Evolutionary conservation across 2,113 vertebrate species (phyloP).

Genomic region (Okapia johnstoni): DNA sequence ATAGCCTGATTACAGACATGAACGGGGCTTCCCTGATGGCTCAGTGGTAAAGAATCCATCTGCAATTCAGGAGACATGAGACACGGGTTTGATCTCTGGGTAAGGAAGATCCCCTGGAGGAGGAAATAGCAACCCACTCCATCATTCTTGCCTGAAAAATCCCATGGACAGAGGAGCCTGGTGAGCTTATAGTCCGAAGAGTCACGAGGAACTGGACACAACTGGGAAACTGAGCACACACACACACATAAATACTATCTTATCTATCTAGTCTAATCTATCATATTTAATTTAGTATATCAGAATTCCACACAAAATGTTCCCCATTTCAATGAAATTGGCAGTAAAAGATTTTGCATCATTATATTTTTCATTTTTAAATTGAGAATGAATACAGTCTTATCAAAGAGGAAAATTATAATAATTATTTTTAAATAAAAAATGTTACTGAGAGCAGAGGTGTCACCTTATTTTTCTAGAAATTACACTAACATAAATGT

Average conservation of each 20-base stretch:
- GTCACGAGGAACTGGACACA: neutral
- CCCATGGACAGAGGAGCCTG: neutral
- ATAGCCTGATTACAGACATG: neutral
- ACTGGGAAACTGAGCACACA: neutral
- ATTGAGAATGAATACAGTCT: neutral
- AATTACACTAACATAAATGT: neutral
- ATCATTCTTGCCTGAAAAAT: neutral
- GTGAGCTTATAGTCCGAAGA: neutral
- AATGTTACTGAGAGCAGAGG: neutral
- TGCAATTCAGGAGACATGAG: neutral
- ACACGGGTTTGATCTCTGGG: neutral
- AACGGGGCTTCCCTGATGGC: neutral
- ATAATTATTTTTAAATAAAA: neutral
- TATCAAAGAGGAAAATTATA: neutral
- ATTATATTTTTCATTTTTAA: slow-evolving; percentile 8
- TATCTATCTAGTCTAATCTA: neutral
- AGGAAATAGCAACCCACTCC: neutral
- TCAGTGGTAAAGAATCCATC: neutral
- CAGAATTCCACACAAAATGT: neutral
- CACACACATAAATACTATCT: neutral
- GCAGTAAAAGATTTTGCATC: neutral
- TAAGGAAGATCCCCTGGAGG: neutral
- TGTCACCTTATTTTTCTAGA: neutral
- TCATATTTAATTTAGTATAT: neutral
- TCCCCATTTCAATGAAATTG: neutral